phyloP scores from a whole-genome alignment of 2,888 invertebrate genomes.

The Cenopis cana region DNA sequence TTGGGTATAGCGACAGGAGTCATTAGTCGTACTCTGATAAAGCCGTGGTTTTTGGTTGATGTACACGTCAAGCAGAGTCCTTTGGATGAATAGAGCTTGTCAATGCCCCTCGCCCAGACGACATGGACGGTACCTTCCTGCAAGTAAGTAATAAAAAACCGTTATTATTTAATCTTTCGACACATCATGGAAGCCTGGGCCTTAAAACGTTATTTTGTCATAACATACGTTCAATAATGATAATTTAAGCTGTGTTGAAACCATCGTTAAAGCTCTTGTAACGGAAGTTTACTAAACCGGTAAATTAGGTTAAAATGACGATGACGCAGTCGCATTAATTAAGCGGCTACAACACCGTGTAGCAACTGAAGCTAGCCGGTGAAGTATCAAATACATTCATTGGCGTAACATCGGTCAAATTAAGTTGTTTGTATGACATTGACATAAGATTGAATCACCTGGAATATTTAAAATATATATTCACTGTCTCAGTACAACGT shows the following conservation, averaged over 20 bases:
- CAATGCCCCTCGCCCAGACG: constrained; percentile 93
- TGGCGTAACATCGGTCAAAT: too few relatives aligned
- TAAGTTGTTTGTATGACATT: too few relatives aligned
- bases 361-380: too few relatives aligned
- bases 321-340: too few relatives aligned
- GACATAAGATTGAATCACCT: too few relatives aligned
- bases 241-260: not conserved
- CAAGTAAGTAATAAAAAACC: constrained; percentile 42
- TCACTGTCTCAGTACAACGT: too few relatives aligned
- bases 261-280: not conserved
- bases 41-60: constrained; percentile 86
- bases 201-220: not conserved
- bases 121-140: constrained; percentile 96
- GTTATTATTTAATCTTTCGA: not conserved
- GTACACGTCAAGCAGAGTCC: constrained; percentile 87
- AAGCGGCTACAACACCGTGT: too few relatives aligned
- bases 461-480: too few relatives aligned
- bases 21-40: constrained; percentile 90
- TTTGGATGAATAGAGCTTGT: constrained; percentile 88
- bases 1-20: constrained; percentile 71
- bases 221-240: too few relatives aligned
- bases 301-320: not conserved
- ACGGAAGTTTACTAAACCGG: not conserved
- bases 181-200: not conserved
- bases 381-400: too few relatives aligned